Evolutionary conservation across 2,113 vertebrate species (phyloP), one percentile per base, ranked within the genome.

Genomic region (Hemiprocne comata): DNA sequence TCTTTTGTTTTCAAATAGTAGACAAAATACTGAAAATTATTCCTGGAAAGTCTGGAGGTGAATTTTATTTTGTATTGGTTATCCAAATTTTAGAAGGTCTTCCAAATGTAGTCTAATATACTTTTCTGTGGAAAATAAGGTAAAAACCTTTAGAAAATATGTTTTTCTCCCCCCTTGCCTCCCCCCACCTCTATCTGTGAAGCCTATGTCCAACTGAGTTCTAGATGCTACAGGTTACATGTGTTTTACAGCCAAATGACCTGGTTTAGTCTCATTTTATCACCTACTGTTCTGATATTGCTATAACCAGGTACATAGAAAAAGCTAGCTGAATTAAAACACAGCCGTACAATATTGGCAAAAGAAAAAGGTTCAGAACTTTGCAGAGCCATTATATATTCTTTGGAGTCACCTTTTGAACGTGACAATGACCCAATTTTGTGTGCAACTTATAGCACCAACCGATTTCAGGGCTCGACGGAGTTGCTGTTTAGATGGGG

Each of bases 391-490:
- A 34, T 57, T n/a, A 78, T 62, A 55, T 17, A 55, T 12, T 31
- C 12, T 28, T 77, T 4, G 2, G 3, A 50, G 9, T 3, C 36
- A 53, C 5, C 18, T 70, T 87, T 33, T 55, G 23, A 79, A 76
- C 55, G 10, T 21, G 25, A 7, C 10, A 55, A 1, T 25, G 16
- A 66, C 75, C 24, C 29, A 11, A 1, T 89, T 94, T 51, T 75
- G 4, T n/a, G 23, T 17, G 21, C 28, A 6, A 9, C 54, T 89
- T 73, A 51, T 76, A 50, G n/a, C 44, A 86, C 34, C 38, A 82
- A 61, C 13, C 28, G 29, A 2, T 10, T 36, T 67, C 9, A 10
- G 36, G 36, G 3, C 28, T 62, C 0, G 0, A 2, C 20, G 19
- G 21, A 51, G 21, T 44, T 69, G 5, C 48, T 79, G 6, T 58